Evolutionary conservation across 2,797 vertebrate species (phyloP), one percentile per base, ranked within the genome.

Genomic region (Silurus lanzhouensis): DNA sequence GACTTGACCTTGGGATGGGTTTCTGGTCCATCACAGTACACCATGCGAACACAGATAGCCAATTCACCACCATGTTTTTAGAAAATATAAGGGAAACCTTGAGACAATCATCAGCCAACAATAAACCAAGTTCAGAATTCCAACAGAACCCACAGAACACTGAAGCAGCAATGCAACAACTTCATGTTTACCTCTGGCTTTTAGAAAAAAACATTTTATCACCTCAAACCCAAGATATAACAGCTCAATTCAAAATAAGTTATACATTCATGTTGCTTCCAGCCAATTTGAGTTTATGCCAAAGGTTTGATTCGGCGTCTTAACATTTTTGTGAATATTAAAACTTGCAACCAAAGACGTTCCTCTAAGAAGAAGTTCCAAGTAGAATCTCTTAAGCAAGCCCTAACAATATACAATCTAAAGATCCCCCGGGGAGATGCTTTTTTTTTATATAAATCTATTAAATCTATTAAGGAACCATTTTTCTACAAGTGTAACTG

Each of bases 391-490:
- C 31, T 70, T 70, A 64, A 10, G n/a, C 9, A 25, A 44, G 17
- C 15, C 38, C 38, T 44, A 48, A 72, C 70, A 48, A 46, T 25
- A 52, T 48, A 72, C 46, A 52, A 55, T n/a, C 12, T 20, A 57
- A 27, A 20, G 55, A 77, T 31, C 25, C 25, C n/a, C 12, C 19
- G 10, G 74, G 57, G 15, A 15, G 58, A 20, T 58, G n/a, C n/a
- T 19, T 27, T 76, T 58, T 58, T 25, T 52, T 6, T 6, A 15
- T 60, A 15, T 15, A 52, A 52, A 52, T 46, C n/a, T n/a, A n/a
- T n/a, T n/a, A n/a, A n/a, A 75, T 55, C 72, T 55, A 74, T 74
- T 74, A 74, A 74, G 71, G 4, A 55, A 55, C 22, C 22, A 25
- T 52, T 52, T 74, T n/a, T 74, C 44, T 52, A 52, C 46, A 25